phyloP scores from a whole-genome alignment of 2,888 invertebrate species.

The Pharmacophagus antenor region DNA sequence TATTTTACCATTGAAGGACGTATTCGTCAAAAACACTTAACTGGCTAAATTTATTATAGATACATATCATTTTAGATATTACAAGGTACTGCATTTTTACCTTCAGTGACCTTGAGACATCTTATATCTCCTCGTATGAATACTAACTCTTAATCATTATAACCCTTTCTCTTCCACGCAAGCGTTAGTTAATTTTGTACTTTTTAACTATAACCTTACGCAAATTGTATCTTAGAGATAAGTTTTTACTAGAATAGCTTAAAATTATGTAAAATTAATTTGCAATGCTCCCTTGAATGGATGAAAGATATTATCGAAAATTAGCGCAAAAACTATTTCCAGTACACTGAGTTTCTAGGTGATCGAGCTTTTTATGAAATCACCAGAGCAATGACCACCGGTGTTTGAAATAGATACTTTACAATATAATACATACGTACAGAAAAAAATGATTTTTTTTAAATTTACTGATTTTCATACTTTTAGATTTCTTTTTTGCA shows the following conservation, averaged over 20 bases:
- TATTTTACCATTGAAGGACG: no score
- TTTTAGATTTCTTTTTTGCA: not conserved
- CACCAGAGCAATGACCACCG: constrained; percentile 27
- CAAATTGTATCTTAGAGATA: not conserved
- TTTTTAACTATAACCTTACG: no score
- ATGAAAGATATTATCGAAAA: constrained; percentile 26
- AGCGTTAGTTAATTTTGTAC: no score
- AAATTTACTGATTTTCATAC: not conserved
- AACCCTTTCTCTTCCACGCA: no score
- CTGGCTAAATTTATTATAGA: no score
- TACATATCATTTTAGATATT: no score
- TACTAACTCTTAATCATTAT: no score
- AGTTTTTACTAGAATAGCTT: constrained; percentile 1
- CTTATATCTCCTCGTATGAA: no score
- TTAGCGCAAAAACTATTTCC: constrained; percentile 27
- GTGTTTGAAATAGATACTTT: constrained; percentile 2
- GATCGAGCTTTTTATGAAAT: constrained; percentile 29
- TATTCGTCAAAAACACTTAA: no score
- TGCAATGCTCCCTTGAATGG: constrained; percentile 9
- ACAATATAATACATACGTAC: constrained; percentile 1
- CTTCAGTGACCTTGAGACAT: no score
- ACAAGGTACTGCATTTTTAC: no score
- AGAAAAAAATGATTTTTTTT: not conserved
- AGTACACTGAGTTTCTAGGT: constrained; percentile 30
- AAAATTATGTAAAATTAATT: constrained; percentile 20